Percentiles rank a stretch among this genome's conserved stretches.
Conservation (phyloP, 1,140 invertebrate species). For the Pseudomyrmex flavicornis region DNA sequence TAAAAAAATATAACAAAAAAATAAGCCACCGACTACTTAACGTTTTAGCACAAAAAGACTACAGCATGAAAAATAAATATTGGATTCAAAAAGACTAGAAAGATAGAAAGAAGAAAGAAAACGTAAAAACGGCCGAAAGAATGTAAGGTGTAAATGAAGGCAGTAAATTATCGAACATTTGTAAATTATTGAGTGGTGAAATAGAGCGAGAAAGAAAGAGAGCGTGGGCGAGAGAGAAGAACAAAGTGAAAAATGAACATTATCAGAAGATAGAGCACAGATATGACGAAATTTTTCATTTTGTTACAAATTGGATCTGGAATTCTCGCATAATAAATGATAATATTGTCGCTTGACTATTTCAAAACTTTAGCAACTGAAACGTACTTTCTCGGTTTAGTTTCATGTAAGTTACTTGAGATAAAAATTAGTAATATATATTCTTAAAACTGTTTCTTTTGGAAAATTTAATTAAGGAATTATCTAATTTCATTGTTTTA, state of each 20-base stretch:
- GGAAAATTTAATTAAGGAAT: conserved; percentile 1
- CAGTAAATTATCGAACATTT: neutral
- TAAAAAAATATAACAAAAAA: too few species aligned
- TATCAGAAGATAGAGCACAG: conserved; percentile 15
- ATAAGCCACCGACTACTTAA: too few species aligned
- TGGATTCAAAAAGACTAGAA: too few species aligned
- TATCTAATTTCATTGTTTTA: conserved; percentile 18
- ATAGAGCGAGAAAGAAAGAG: conserved; percentile 39
- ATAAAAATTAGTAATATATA: conserved; percentile 31
- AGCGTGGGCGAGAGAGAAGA: conserved; percentile 27
- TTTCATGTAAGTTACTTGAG: conserved; percentile 18
- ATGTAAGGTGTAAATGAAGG: neutral
- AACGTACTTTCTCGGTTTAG: conserved; percentile 12
- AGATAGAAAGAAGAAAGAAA: too few species aligned
- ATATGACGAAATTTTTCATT: conserved; percentile 31
- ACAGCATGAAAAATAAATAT: too few species aligned
- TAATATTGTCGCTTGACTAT: conserved; percentile 2
- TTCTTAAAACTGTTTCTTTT: conserved; percentile 26
- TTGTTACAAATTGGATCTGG: conserved; percentile 22
- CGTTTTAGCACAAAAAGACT: too few species aligned
- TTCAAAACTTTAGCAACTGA: conserved; percentile 19
- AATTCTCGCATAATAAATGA: conserved; percentile 22
- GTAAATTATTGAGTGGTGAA: neutral
- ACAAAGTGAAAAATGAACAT: conserved; percentile 26
- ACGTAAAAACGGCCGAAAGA: conserved; percentile 42